Evolutionary conservation across 2,888 invertebrate species (phyloP).

Genomic region (Odontocerum albicorne): DNA sequence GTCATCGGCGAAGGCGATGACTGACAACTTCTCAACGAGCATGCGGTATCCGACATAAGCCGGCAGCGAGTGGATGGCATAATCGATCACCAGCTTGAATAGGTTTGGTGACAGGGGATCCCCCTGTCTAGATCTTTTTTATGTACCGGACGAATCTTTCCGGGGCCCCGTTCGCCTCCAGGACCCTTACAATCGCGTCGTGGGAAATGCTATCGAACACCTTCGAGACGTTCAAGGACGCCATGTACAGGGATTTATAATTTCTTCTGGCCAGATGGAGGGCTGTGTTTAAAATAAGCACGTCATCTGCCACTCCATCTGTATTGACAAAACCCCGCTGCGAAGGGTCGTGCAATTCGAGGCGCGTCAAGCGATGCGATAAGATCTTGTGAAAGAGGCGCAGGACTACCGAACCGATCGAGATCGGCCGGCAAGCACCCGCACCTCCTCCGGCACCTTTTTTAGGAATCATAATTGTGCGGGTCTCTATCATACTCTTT

Average conservation of each 20-base stretch:
- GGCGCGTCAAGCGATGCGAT: constrained; percentile 20
- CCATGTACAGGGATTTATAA: constrained; percentile 42
- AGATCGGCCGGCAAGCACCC: constrained; percentile 14
- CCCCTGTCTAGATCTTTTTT: constrained; percentile 46
- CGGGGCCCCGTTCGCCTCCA: constrained; percentile 41
- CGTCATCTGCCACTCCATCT: constrained; percentile 44
- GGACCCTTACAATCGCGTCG: constrained; percentile 39
- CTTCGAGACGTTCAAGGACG: constrained; percentile 47
- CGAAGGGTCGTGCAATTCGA: constrained; percentile 10
- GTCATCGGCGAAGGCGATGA: neutral
- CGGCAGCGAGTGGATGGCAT: neutral
- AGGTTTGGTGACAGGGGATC: constrained; percentile 44
- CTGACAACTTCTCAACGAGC: neutral
- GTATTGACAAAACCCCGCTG: constrained; percentile 39
- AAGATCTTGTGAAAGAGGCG: constrained; percentile 34
- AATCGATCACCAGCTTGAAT: constrained; percentile 40
- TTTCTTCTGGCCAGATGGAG: constrained; percentile 38
- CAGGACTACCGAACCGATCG: constrained; percentile 24
- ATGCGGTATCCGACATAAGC: neutral
- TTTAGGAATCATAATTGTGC: constrained; percentile 10
- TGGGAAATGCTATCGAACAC: constrained; percentile 46
- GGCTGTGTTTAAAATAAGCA: constrained; percentile 39
- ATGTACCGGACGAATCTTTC: constrained; percentile 40
- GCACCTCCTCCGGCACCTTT: neutral
- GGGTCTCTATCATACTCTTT: neutral